Evolutionary conservation across 2,113 vertebrate genomes (phyloP).

Genomic region (Cairina moschata): DNA sequence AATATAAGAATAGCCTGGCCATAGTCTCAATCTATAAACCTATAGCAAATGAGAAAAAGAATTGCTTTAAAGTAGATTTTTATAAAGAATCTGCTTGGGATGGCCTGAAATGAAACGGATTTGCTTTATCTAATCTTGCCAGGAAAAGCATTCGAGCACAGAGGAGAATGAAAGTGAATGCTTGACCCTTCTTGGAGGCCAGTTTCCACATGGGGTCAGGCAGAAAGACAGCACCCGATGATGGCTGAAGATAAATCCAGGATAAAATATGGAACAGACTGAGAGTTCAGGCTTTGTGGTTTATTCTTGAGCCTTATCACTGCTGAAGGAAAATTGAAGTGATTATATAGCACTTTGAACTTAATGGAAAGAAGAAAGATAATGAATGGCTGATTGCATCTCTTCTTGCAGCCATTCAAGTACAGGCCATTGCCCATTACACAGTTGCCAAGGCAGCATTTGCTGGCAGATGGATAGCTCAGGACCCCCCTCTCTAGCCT

Average conservation of each 20-base stretch:
- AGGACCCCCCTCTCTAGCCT: not conserved
- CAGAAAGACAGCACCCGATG: slow-evolving; percentile 41
- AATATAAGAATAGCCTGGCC: slow-evolving; percentile 12
- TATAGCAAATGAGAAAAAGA: slow-evolving; percentile 34
- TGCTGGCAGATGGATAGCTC: not conserved
- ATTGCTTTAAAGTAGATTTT: slow-evolving; percentile 51
- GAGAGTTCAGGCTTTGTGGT: not conserved
- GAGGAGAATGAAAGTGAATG: slow-evolving; percentile 18
- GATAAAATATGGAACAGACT: not conserved
- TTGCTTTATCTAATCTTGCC: slow-evolving; percentile 65
- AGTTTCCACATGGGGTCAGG: slow-evolving; percentile 5
- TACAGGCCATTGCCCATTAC: not conserved
- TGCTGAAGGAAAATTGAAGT: slow-evolving; percentile 32
- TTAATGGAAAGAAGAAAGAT: slow-evolving; percentile 43
- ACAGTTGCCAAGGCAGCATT: slow-evolving; percentile 1
- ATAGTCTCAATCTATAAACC: not conserved
- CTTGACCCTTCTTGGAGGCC: slow-evolving; percentile 26
- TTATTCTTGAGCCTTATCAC: slow-evolving; percentile 35
- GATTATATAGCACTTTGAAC: slow-evolving; percentile 63
- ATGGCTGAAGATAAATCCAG: slow-evolving; percentile 47
- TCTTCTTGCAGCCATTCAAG: slow-evolving; percentile 36
- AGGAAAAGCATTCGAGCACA: slow-evolving; percentile 54
- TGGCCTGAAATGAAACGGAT: slow-evolving; percentile 59
- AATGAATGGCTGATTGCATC: slow-evolving; percentile 23
- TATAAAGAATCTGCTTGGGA: slow-evolving; percentile 34